Base-by-base conservation (phyloP, 1,140 invertebrate genomes). In the Orius laevigatus region DNA sequence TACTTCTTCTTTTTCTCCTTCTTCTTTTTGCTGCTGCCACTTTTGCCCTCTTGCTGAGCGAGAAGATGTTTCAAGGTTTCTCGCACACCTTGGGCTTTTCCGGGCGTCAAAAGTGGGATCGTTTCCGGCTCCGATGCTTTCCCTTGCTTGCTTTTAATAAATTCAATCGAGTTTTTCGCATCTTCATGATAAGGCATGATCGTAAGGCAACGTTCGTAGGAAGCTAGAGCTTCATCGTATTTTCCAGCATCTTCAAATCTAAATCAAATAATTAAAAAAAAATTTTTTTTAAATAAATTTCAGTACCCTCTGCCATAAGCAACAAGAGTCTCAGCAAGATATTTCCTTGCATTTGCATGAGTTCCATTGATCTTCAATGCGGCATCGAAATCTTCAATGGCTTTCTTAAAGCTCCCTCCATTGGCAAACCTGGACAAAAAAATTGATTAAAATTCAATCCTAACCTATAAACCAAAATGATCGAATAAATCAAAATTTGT, bases 321-420 rank as follows among this genome's bases (percentile, higher is more conserved):
- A 1, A 93, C 79, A 10, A 94, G 64, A 1, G 90, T 95, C 63
- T 95, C 88, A 15, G 84, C 82, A 71, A 93, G 78, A 66, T 95
- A 96, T 65, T 93, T 93, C 45, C 83, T 75, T 35, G 89, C 91
- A 72, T 96, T 95, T n/a, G 76, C 76, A 68, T 96, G 90, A 49
- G 76, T 83, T 14, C 81, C 81, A 67, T 94, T 91, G 12, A 88
- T 62, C 61, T 84, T 81, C 25, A 94, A 66, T 2, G 90, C 91
- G 25, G 77, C 79, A 66, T 93, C 87, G 70, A 96, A 94, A 67
- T 95, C 90, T 58, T 89, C 84, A 56, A 95, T 84, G 3, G 90
- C 92, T 62, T 88, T 90, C 56, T 83, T 79, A 65, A 90, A 94
- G 59, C 79, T 90, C 39, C 87, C 87, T 63, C 84, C 88, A 61